Evolutionary conservation across 2,888 invertebrate genomes (phyloP), one percentile per base, ranked within the genome.

Genomic region (Meteorus colon): DNA sequence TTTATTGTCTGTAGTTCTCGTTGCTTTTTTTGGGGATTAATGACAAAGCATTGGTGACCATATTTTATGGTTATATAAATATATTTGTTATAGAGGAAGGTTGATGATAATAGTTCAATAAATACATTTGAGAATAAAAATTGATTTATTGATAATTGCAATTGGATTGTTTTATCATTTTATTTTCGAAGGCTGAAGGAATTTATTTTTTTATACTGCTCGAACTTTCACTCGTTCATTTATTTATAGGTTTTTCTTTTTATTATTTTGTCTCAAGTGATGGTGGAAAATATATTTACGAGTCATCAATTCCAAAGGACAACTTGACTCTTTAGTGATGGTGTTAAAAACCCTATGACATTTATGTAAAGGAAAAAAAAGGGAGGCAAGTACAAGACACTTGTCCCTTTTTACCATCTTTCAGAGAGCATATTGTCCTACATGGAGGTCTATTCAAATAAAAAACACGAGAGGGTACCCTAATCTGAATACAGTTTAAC

Each of bases 401-500:
- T 76, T 76, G 76, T 68, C 24, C 34, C 31, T 59, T 34, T 65
- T 31, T 27, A 63, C 27, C 27, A 65, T 71, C 62, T 72, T 60
- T 62, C 60, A 60, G 68, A 59, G 66, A 71, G 29, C 8, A 19
- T 34, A 55, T n/a, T 16, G n/a, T 34, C 12, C 14, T 31, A 24
- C 45, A 31, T 55, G 41, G 59, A 37, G 12, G 62, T 65, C 76
- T 73, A 73, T 72, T 67, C 72, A 73, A 76, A 76, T 76, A 72
- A 51, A 72, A 63, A 72, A 72, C 4, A 70, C 24, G 27, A 41
- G 63, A 75, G 75, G 75, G 75, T 69, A 75, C 82, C 83, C 84
- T 88, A 85, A 88, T 89, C 88, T 89, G 88, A 89, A 89, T 89
- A 87, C 79, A 84, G 79, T 67, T 80, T 84, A 80, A 86, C 87